phyloP scores from a whole-genome alignment of 1,140 invertebrate genomes.

The Neodiprion fabricii region DNA sequence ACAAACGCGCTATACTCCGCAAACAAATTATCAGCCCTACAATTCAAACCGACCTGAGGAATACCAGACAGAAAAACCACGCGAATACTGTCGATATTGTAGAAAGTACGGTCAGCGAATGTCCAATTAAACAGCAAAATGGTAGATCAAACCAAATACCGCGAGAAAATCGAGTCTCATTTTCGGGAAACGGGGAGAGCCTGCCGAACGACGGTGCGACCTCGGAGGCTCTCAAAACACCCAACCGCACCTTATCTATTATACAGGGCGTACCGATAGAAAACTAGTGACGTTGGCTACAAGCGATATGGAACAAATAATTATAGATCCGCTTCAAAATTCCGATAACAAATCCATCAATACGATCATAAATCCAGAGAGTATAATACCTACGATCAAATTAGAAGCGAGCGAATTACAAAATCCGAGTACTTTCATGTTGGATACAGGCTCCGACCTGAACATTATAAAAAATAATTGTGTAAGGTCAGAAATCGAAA shows the following conservation, averaged over 20 bases:
- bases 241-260: neutral
- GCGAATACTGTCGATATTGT: neutral
- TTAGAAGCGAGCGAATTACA: neutral
- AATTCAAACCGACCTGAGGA: no score
- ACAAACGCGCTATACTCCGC: no score
- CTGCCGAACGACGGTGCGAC: neutral
- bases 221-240: neutral
- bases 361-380: no score
- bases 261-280: neutral
- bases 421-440: neutral
- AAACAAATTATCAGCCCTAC: no score
- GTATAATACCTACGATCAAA: neutral
- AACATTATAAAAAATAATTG: conserved; percentile 12
- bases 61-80: no score
- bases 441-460: conserved; percentile 15
- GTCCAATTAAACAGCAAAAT: neutral
- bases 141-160: neutral
- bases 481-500: neutral
- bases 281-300: neutral
- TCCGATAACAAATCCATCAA: no score
- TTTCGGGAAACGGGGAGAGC: neutral
- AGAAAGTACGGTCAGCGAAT: neutral
- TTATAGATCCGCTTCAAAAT: no score
- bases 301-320: no score
- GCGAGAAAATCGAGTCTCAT: neutral